phyloP scores from a whole-genome alignment of 1,140 invertebrate genomes.

The Centruroides sculpturatus region DNA sequence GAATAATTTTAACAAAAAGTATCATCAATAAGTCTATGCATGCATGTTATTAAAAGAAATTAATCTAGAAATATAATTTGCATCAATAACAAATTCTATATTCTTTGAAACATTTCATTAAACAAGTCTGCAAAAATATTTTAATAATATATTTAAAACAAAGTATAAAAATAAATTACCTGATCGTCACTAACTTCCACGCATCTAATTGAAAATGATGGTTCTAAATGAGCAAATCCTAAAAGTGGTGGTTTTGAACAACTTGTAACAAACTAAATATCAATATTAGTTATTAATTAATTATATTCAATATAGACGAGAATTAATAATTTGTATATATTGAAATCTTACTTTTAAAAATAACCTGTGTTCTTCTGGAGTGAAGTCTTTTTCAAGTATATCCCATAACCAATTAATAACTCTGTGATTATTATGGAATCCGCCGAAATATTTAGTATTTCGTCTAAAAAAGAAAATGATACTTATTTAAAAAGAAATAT shows the following conservation, averaged over 20 bases:
- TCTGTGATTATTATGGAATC: constrained; percentile 95
- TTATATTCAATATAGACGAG: neutral
- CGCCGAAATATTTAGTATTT: constrained; percentile 97
- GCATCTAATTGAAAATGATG: constrained; percentile 97
- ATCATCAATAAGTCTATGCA: too few relatives aligned
- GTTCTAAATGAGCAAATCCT: constrained; percentile 93
- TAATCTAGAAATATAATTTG: too few relatives aligned
- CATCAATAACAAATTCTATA: too few relatives aligned
- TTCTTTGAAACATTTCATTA: too few relatives aligned
- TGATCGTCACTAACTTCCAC: constrained; percentile 98
- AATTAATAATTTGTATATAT: neutral
- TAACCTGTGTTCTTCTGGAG: constrained; percentile 70
- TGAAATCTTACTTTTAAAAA: constrained; percentile 62
- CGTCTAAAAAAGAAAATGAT: constrained; percentile 28
- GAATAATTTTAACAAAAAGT: too few relatives aligned
- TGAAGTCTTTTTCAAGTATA: constrained; percentile 91
- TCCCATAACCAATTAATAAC: constrained; percentile 99
- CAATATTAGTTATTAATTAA: neutral
- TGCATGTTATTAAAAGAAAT: too few relatives aligned
- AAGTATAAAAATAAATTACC: constrained; percentile 18
- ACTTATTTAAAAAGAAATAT: too few relatives aligned
- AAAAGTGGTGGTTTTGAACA: constrained; percentile 95
- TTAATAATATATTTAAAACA: too few relatives aligned
- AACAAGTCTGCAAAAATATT: too few relatives aligned
- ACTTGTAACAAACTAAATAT: constrained; percentile 87